Evolutionary conservation across 2,888 invertebrate species (phyloP), one percentile per base, ranked within the genome.

Genomic region (Andrena marginata): DNA sequence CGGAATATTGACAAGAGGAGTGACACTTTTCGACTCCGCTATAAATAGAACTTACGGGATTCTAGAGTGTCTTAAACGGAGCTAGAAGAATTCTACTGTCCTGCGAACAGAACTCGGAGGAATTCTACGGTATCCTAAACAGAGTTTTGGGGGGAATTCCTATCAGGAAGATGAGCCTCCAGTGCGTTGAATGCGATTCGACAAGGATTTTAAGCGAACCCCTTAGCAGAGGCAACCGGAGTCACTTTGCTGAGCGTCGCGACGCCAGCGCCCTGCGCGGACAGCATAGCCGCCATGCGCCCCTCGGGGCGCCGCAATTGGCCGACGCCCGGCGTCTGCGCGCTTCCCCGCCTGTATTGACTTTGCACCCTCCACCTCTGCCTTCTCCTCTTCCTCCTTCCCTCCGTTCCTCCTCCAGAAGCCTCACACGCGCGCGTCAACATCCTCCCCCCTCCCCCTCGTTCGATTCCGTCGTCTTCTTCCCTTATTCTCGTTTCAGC

Each of bases 341-440:
- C 93, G 85, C 62, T 86, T 76, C 76, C 72, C 56, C 80, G 82
- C 73, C 86, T 89, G 91, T 93, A 93, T 93, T 93, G 93, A 93
- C 93, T 93, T 93, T 93, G 85, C 87, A 72, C 80, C 75, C 70
- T 63, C 23, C 29, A 59, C 42, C 51, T 54, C 64, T 1, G 54
- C 60, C 31, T 54, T 56, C 59, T n/a, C 33, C 62, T 5, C 20
- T 56, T n/a, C 56, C 56, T 13, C 42, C 20, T 7, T 64, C 23
- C 60, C 23, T 7, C 49, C n/a, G 29, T 56, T 64, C 23, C 51
- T 67, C 63, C 26, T 8, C 62, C 56, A 59, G 65, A 51, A 68
- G 71, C 68, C 69, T 63, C 74, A 16, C 62, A 33, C 62, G 33
- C 62, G 62, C 62, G n/a, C 62, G 33, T 10, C 33, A 20, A 62